Percentiles rank a stretch among this genome's conserved stretches.
These are phyloP conservation scores for Cryptus viduatorius DNA, from an alignment of 2,888 invertebrate genomes.

Conservation along the genomic window DNA sequence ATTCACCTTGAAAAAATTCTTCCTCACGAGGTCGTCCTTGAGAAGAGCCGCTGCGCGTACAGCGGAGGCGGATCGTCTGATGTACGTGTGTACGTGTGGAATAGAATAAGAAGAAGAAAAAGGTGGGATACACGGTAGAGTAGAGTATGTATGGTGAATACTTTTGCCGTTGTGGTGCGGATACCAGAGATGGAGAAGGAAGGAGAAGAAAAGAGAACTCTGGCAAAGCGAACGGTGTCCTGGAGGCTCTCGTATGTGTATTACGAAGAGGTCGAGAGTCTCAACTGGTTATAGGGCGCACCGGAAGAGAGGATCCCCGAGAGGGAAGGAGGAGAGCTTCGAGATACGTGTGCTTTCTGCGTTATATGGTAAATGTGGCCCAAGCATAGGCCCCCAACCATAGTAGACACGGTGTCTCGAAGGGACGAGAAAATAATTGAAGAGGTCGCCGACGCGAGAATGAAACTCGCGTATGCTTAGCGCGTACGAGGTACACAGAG, in stretches of 20 bases:
- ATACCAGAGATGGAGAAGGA: constrained; percentile 27
- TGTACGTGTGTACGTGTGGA: neutral
- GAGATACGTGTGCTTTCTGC: constrained; percentile 6
- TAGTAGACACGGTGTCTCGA: constrained; percentile 61
- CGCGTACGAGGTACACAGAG: neutral
- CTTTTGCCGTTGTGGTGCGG: constrained; percentile 11
- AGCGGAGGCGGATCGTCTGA: neutral
- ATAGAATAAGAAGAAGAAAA: neutral
- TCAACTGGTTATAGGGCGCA: constrained; percentile 48
- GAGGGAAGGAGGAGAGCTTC: constrained; percentile 18
- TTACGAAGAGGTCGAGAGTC: constrained; percentile 31
- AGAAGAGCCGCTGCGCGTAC: constrained; percentile 47
- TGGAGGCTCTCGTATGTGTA: constrained; percentile 29
- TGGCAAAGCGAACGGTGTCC: constrained; percentile 11
- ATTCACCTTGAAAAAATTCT: constrained; percentile 80
- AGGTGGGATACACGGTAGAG: neutral
- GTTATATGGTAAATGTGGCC: constrained; percentile 22
- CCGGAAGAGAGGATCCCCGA: constrained; percentile 17
- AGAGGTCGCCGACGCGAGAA: constrained; percentile 63
- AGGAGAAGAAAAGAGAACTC: constrained; percentile 26
- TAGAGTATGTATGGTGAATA: neutral
- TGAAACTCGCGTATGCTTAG: constrained; percentile 13
- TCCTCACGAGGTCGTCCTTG: constrained; percentile 77
- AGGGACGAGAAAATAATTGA: constrained; percentile 67
- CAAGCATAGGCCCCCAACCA: constrained; percentile 23